phyloP scores from a whole-genome alignment of 2,113 vertebrate species.

The Aldabrachelys gigantea region DNA sequence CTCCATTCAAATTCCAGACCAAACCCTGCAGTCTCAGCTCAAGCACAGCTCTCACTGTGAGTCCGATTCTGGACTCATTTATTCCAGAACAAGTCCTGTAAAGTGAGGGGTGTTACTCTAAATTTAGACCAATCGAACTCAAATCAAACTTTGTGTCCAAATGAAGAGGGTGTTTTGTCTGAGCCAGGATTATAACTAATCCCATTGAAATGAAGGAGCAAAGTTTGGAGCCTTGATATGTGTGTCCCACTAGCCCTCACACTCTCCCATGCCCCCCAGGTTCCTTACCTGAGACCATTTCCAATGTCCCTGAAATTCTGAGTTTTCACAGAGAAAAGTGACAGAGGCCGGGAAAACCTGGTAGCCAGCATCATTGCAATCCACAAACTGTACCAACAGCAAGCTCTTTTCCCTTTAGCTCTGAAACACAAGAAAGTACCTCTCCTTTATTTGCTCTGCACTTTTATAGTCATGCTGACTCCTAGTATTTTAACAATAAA shows the following conservation, averaged over 20 bases:
- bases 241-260: background rate
- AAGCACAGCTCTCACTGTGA: background rate
- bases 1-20: background rate
- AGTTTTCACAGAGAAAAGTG: slow-evolving; percentile 58
- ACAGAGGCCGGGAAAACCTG: slow-evolving; percentile 69
- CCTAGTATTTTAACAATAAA: slow-evolving; percentile 9
- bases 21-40: background rate
- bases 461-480: slow-evolving; percentile 41
- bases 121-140: background rate
- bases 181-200: background rate
- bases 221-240: accelerated
- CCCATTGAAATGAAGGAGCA: no score
- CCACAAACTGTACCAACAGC: background rate
- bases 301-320: slow-evolving; percentile 50
- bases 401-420: slow-evolving; percentile 21
- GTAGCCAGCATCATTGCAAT: slow-evolving; percentile 66
- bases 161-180: background rate
- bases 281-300: slow-evolving; percentile 66
- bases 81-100: background rate
- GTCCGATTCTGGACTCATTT: background rate
- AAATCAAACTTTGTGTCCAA: background rate
- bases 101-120: background rate
- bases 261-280: background rate
- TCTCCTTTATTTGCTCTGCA: slow-evolving; percentile 18
- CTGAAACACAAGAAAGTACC: slow-evolving; percentile 70